Evolutionary conservation across 2,888 invertebrate species (phyloP).

Genomic region (Megastigmus dorsalis): DNA sequence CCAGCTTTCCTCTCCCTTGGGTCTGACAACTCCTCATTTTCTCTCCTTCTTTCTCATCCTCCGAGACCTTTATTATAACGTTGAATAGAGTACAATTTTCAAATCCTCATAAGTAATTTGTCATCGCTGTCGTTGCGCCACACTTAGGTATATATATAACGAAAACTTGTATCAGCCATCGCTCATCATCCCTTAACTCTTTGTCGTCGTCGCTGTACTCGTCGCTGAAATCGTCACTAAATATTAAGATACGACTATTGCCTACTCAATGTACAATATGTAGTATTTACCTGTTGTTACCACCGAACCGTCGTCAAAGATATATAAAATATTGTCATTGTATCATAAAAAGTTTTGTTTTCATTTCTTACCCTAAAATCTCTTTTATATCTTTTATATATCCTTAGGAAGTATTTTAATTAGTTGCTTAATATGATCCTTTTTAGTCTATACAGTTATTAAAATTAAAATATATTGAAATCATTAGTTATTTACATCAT

Average conservation of each 20-base stretch:
- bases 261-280: constrained; percentile 75
- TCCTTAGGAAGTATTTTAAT: neutral
- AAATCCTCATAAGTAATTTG: constrained; percentile 26
- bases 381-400: neutral
- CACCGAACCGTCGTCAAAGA: constrained; percentile 75
- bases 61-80: constrained; percentile 32
- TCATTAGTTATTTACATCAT: too few species aligned
- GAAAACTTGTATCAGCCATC: constrained; percentile 10
- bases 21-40: too few species aligned
- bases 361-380: constrained; percentile 30
- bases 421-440: neutral
- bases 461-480: too few species aligned
- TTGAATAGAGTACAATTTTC: constrained; percentile 41
- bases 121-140: constrained; percentile 55
- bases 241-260: constrained; percentile 74
- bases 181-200: constrained; percentile 1
- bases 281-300: constrained; percentile 75
- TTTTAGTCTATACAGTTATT: neutral
- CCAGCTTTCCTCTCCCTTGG: neutral
- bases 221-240: constrained; percentile 62
- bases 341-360: constrained; percentile 62
- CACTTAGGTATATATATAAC: constrained; percentile 30
- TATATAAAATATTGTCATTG: constrained; percentile 75
- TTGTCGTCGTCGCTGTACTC: constrained; percentile 56
- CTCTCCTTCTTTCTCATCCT: neutral